A percentile compares a stretch with the other conserved stretches of the same genome.
phyloP scores from a whole-genome alignment of 2,888 invertebrate genomes.

The Dryocosmus kuriphilus region DNA sequence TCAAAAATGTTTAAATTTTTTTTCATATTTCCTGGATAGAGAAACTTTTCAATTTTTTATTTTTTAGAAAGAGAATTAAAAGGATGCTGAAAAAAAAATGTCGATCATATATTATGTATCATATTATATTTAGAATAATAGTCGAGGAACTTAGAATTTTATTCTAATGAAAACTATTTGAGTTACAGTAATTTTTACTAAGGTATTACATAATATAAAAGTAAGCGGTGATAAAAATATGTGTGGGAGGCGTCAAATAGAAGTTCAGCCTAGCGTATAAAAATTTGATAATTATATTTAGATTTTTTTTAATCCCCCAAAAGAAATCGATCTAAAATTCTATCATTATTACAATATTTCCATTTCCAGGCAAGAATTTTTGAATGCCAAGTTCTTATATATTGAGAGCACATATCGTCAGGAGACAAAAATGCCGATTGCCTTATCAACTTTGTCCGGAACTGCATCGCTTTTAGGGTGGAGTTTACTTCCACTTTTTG shows the following conservation, averaged over 20 bases:
- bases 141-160: no score
- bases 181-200: no score
- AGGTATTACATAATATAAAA: no score
- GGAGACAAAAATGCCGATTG: conserved; percentile 76
- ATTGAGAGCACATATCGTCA: conserved; percentile 36
- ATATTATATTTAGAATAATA: no score
- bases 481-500: conserved; percentile 89
- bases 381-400: neutral
- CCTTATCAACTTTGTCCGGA: conserved; percentile 73
- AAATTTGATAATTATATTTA: no score
- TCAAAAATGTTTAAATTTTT: neutral
- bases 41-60: neutral
- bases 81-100: no score
- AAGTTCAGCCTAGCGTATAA: no score
- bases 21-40: neutral
- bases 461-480: conserved; percentile 81
- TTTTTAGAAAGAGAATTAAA: neutral
- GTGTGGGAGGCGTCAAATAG: no score
- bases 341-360: neutral
- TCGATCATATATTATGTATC: no score
- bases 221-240: no score
- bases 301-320: no score
- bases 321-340: neutral
- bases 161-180: no score
- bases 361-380: neutral